These are phyloP conservation scores for Deilephila porcellus DNA, from an alignment of 2,888 invertebrate species.

Conservation along the genomic window DNA sequence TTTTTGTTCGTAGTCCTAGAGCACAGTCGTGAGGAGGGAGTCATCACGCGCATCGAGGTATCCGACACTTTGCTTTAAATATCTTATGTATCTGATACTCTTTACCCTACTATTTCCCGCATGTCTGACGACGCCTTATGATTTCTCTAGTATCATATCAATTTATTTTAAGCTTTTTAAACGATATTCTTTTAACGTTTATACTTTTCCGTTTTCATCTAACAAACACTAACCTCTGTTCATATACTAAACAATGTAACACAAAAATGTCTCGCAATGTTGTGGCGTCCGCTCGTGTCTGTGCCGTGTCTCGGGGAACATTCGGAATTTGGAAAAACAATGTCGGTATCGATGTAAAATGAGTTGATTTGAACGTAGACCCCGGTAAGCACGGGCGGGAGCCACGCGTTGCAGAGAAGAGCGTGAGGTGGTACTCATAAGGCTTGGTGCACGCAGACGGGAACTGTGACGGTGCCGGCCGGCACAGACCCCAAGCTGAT, in stretches of 20 bases:
- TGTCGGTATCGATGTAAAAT: constrained; percentile 27
- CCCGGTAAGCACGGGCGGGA: constrained; percentile 64
- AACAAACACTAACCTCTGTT: constrained; percentile 31
- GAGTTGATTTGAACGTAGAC: constrained; percentile 38
- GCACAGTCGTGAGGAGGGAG: constrained; percentile 85
- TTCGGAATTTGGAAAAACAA: constrained; percentile 40
- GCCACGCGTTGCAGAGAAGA: constrained; percentile 77
- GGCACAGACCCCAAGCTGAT: constrained; percentile 84
- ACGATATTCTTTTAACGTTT: neutral
- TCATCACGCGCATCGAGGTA: constrained; percentile 85
- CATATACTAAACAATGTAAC: constrained; percentile 48
- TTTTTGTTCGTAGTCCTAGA: constrained; percentile 85
- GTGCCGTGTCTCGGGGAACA: constrained; percentile 53
- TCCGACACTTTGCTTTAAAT: constrained; percentile 77
- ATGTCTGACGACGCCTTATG: constrained; percentile 14
- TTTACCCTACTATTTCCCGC: constrained; percentile 16
- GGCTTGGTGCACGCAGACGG: constrained; percentile 71
- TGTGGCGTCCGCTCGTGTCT: constrained; percentile 82
- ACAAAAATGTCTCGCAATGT: constrained; percentile 62
- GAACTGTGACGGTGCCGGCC: constrained; percentile 82
- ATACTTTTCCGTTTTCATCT: constrained; percentile 13
- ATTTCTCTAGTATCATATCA: constrained; percentile 24
- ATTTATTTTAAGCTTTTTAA: constrained; percentile 20
- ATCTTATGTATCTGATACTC: constrained; percentile 47
- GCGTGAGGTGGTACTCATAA: constrained; percentile 81